A percentile compares a stretch with the other conserved stretches of the same genome.
Evolutionary conservation across 1,140 invertebrate species (phyloP).

Genomic region (Amphibalanus amphitrite): DNA sequence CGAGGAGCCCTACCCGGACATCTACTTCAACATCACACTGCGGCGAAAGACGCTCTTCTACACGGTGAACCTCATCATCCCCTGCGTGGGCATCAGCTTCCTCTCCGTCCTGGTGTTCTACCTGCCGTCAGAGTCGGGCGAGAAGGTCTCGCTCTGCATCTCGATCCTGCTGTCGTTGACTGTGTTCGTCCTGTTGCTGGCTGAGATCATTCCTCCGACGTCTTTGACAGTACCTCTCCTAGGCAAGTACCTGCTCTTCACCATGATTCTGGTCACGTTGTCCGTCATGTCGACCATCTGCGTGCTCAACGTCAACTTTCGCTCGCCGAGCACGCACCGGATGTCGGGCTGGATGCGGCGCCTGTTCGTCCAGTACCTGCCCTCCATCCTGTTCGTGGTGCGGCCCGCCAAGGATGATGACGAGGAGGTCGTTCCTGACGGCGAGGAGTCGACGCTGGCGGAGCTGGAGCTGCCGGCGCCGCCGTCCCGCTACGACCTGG

Average conservation of each 20-base stretch:
- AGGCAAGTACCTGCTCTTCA: no score
- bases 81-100: conserved; percentile 92
- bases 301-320: conserved; percentile 96
- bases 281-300: conserved; percentile 96
- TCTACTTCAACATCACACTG: conserved; percentile 94
- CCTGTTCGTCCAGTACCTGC: conserved; percentile 44
- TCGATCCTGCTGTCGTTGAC: no score
- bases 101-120: conserved; percentile 97
- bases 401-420: conserved; percentile 22
- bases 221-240: no score
- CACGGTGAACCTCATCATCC: no score
- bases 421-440: conserved; percentile 13
- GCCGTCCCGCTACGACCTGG: conserved; percentile 16
- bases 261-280: conserved; percentile 85
- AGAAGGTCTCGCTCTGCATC: conserved; percentile 77
- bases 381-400: conserved; percentile 49
- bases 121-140: conserved; percentile 91
- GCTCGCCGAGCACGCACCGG: conserved; percentile 84
- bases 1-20: conserved; percentile 48
- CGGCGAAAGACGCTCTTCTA: conserved; percentile 91
- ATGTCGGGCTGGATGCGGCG: conserved; percentile 81
- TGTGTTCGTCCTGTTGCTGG: no score
- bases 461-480: conserved; percentile 16
- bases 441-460: conserved; percentile 11
- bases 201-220: no score